Evolutionary conservation across 64 coral and sea anemone genomes (phyloP).

Genomic region (Stichodactyla mertensii): DNA sequence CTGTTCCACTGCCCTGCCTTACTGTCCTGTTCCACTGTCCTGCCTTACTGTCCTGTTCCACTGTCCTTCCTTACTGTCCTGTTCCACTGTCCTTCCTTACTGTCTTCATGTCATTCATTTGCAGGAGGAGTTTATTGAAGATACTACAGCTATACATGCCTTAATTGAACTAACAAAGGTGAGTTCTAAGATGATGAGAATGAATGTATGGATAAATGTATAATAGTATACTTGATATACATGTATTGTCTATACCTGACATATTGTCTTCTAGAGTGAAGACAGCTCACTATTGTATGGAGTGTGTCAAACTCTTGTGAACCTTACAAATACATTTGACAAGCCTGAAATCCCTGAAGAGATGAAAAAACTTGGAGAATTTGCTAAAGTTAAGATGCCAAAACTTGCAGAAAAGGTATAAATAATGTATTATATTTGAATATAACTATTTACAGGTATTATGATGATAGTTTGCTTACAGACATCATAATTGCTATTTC

Average conservation of each 20-base stretch:
- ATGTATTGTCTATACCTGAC: no score
- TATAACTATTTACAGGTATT: not conserved
- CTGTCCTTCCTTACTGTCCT: not conserved
- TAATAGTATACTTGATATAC: not conserved
- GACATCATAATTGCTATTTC: no score
- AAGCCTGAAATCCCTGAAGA: constrained; percentile 89
- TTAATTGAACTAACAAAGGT: constrained; percentile 91
- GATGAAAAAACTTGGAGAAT: constrained; percentile 96
- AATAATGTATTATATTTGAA: not conserved
- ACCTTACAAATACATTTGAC: constrained; percentile 93
- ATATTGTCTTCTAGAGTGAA: constrained; percentile 53
- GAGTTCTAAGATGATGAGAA: not conserved
- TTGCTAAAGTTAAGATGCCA: constrained; percentile 88
- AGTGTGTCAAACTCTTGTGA: constrained; percentile 93
- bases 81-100: not conserved
- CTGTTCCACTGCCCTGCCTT: no score
- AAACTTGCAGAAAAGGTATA: constrained; percentile 84
- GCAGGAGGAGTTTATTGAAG: constrained; percentile 80
- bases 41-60: not conserved
- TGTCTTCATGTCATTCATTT: not conserved
- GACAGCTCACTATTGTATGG: constrained; percentile 87
- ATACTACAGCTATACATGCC: constrained; percentile 63
- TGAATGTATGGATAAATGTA: not conserved
- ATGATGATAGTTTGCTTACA: no score
- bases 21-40: not conserved